A percentile compares a stretch with the other conserved stretches of the same genome.
Conservation (phyloP, 1,140 invertebrate species). For the Diorhabda elongata region DNA sequence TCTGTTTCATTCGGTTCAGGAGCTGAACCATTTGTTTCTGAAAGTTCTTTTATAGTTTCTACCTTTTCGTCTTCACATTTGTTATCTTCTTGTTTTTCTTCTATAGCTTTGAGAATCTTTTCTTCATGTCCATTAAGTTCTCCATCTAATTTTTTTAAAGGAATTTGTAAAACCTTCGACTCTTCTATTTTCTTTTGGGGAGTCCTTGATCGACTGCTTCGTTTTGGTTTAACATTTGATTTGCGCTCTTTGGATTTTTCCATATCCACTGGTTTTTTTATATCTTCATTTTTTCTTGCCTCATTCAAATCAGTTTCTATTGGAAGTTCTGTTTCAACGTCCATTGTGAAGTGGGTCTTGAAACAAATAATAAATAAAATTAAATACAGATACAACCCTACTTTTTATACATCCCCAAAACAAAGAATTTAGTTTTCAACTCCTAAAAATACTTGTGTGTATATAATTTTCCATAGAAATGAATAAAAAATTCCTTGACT, state of each 20-base stretch:
- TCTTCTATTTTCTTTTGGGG: slow-evolving; percentile 11
- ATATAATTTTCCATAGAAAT: too few relatives aligned
- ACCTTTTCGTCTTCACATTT: slow-evolving; percentile 7
- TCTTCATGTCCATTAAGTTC: slow-evolving; percentile 14
- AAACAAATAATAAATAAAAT: background rate
- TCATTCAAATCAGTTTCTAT: background rate
- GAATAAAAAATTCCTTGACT: too few relatives aligned
- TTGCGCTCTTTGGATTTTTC: background rate
- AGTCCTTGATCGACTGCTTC: slow-evolving; percentile 12
- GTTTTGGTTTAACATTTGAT: background rate
- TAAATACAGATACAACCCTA: too few relatives aligned
- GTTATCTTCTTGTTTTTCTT: slow-evolving; percentile 16
- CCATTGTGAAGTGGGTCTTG: background rate
- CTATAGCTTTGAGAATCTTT: background rate
- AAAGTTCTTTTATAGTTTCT: slow-evolving; percentile 1
- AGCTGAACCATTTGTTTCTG: background rate
- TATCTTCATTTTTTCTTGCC: background rate
- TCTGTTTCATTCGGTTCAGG: background rate
- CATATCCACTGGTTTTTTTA: background rate
- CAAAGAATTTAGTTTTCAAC: background rate
- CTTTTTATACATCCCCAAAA: background rate
- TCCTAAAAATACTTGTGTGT: too few relatives aligned
- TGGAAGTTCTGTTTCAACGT: background rate
- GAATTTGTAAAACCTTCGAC: slow-evolving; percentile 5
- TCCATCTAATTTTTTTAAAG: slow-evolving; percentile 11